A percentile compares a stretch with the other conserved stretches of the same genome.
Conservation (phyloP, 2,113 vertebrate species). For the Orthochromis indermauri region DNA sequence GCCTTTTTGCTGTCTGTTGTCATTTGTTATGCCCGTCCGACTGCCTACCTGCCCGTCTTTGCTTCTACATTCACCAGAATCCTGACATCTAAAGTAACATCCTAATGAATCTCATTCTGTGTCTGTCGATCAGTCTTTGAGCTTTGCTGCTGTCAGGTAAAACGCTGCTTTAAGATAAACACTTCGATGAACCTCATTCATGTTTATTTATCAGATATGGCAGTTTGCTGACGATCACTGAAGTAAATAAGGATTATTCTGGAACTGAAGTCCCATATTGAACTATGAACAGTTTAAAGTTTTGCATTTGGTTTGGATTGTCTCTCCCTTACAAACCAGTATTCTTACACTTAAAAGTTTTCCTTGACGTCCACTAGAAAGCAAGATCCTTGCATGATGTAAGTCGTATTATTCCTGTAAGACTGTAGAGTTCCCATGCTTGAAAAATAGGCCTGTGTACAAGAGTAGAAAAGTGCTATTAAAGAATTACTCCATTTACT, state of each 20-base stretch:
- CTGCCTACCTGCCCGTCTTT: background rate
- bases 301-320: background rate
- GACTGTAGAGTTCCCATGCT: background rate
- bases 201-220: background rate
- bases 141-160: constrained; percentile 13
- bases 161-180: background rate
- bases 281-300: background rate
- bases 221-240: background rate
- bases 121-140: background rate
- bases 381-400: background rate
- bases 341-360: background rate
- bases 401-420: background rate
- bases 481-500: background rate
- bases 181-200: background rate
- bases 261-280: background rate
- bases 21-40: background rate
- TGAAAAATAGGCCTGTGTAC: background rate
- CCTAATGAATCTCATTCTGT: background rate
- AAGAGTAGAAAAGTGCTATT: background rate
- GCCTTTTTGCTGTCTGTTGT: constrained; percentile 8
- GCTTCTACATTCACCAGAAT: background rate
- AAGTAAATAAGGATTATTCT: background rate
- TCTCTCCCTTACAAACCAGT: background rate
- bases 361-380: background rate
- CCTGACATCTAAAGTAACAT: background rate